Percentiles rank a stretch among this genome's conserved stretches.
Evolutionary conservation across 2,113 vertebrate species (phyloP).

Genomic region (Nematolebias whitei): DNA sequence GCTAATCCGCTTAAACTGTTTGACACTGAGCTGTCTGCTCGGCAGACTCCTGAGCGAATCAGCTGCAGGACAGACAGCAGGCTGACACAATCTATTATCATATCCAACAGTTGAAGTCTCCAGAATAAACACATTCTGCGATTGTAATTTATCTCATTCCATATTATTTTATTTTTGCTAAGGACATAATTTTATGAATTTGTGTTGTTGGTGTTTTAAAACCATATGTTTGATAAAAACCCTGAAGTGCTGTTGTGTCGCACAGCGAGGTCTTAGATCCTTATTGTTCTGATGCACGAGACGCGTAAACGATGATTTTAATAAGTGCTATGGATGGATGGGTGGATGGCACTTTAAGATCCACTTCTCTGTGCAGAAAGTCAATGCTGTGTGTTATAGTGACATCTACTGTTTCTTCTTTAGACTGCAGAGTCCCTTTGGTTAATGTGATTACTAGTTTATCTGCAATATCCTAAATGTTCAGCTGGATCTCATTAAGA

Average conservation of each 20-base stretch:
- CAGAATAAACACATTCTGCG: not conserved
- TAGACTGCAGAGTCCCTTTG: not conserved
- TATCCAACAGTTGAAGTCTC: not conserved
- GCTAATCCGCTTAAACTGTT: slow-evolving; percentile 78
- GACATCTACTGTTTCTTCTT: slow-evolving; percentile 64
- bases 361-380: no score
- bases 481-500: no score
- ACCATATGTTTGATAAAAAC: no score
- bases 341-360: not conserved
- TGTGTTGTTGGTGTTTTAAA: no score
- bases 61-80: slow-evolving; percentile 39
- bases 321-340: slow-evolving; percentile 4
- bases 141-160: slow-evolving; percentile 1
- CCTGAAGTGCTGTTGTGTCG: slow-evolving; percentile 71
- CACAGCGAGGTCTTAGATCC: slow-evolving; percentile 69
- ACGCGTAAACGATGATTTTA: slow-evolving; percentile 80
- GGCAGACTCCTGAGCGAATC: slow-evolving; percentile 72
- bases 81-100: slow-evolving; percentile 18
- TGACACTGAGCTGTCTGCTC: slow-evolving; percentile 75
- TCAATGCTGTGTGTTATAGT: slow-evolving; percentile 12
- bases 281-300: slow-evolving; percentile 75
- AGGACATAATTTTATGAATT: no score
- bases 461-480: not conserved
- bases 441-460: not conserved
- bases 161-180: not conserved